Evolutionary conservation across 2,888 invertebrate genomes (phyloP), one percentile per base, ranked within the genome.

Genomic region (Phortica magna): DNA sequence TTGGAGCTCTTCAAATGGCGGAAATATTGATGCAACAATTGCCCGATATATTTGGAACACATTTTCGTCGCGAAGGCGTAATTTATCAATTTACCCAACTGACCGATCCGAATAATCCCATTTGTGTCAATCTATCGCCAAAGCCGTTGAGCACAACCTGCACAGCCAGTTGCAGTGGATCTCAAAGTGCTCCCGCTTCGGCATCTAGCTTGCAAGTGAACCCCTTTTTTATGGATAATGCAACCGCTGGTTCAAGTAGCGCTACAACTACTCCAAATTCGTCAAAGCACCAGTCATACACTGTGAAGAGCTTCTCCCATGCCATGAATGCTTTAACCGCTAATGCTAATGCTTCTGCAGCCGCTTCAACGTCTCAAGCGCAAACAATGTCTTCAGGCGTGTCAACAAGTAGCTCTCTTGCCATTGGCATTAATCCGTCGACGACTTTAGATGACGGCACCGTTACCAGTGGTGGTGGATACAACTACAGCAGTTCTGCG

Each of bases 61-160:
- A 98, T 93, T 99, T 99, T 93, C 95, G 98, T 12, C 95, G 99
- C 80, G 99, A 99, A 93, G 99, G 99, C 90, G 98, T 98, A n/a
- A 94, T 98, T 93, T 97, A 98, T 92, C 98, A 98, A 93, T 93
- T 94, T 41, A 93, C 93, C 22, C 94, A 95, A 84, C 92, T 96
- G 79, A 94, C 95, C 61, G 95, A 96, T 92, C 95, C 95, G 10
- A 94, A 95, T 85, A 92, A 93, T 81, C 93, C 93, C 41, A 91
- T 94, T 72, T 93, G 94, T 81, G 92, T 93, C 67, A 94, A 93
- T 85, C 93, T 94, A 7, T 91, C 91, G 12, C 93, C 94, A 0
- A 93, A 94, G 78, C 93, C 93, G 1, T 83, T 92, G 9, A 83
- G 80, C 78, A 89, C 90, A 19, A 88, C 81, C 55, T 82, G 82